These are phyloP conservation scores for Etheostoma perlongum DNA, from an alignment of 2,797 vertebrate genomes.

Conservation along the genomic window DNA sequence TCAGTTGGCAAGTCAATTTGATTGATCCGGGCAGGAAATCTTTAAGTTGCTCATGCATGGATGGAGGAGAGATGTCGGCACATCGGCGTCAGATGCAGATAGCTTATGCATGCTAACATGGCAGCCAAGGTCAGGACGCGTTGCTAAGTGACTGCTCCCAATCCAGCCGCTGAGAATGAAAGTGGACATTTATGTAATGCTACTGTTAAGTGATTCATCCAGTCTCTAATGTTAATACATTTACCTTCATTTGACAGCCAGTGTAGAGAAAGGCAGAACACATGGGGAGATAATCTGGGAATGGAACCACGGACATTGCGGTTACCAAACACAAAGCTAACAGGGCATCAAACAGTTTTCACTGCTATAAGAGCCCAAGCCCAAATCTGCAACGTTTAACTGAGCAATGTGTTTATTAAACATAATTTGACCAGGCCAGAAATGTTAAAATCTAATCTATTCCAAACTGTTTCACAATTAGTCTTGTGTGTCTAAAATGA, in stretches of 20 bases:
- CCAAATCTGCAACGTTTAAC: background rate
- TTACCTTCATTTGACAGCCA: background rate
- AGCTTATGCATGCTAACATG: conserved; percentile 78
- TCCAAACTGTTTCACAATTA: background rate
- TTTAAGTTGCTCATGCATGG: conserved; percentile 78
- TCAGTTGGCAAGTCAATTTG: conserved; percentile 70
- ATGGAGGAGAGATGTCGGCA: conserved; percentile 58
- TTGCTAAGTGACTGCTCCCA: conserved; percentile 69
- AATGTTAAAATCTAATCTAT: background rate
- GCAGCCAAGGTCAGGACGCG: conserved; percentile 75
- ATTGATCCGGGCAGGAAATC: conserved; percentile 82
- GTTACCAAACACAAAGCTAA: background rate
- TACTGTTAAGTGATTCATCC: conserved; percentile 30
- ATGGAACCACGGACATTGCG: background rate
- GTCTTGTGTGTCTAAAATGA: background rate
- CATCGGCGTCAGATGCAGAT: conserved; percentile 73
- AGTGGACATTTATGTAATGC: conserved; percentile 48
- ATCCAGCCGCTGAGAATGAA: conserved; percentile 35
- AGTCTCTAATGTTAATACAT: conserved; percentile 8
- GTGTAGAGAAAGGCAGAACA: background rate
- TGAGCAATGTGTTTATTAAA: background rate
- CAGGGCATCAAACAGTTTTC: background rate
- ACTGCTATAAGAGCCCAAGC: background rate
- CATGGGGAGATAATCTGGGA: background rate
- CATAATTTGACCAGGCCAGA: background rate